These are phyloP conservation scores for Drosophila pachea DNA, from an alignment of 1,140 invertebrate genomes.

Conservation along the genomic window DNA sequence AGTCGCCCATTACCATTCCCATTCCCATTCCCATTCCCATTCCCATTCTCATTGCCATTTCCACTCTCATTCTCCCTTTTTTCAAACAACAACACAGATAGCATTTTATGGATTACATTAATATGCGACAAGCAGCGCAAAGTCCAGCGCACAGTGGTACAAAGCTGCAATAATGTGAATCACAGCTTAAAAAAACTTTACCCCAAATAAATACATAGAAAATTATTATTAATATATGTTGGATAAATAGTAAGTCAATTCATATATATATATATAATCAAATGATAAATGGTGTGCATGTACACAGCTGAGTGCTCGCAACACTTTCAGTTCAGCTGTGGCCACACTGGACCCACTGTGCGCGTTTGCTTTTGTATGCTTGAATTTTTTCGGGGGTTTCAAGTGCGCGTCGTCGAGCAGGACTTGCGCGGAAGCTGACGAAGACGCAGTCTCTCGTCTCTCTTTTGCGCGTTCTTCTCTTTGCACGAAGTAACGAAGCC, in stretches of 20 bases:
- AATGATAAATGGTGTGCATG: not conserved
- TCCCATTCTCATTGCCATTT: conserved; percentile 10
- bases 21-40: conserved; percentile 1
- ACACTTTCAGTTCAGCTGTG: not conserved
- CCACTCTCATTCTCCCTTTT: too few relatives aligned
- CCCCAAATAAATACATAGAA: not conserved
- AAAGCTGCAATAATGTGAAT: not conserved
- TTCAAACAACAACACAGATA: conserved; percentile 51
- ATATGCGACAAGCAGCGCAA: conserved; percentile 49
- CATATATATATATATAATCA: not conserved
- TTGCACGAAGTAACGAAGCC: too few relatives aligned
- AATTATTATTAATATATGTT: not conserved
- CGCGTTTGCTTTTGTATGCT: not conserved
- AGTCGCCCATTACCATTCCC: not conserved
- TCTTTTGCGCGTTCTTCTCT: too few relatives aligned
- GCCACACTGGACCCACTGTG: conserved; percentile 21
- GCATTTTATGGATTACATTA: conserved; percentile 63
- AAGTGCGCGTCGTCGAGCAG: conserved; percentile 28
- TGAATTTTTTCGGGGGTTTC: conserved; percentile 2
- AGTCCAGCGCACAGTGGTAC: conserved; percentile 54
- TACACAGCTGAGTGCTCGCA: too few relatives aligned
- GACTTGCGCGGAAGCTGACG: conserved; percentile 72
- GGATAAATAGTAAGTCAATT: not conserved
- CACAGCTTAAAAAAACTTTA: not conserved
- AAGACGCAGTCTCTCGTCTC: not conserved